A percentile compares a stretch with the other conserved stretches of the same genome.
These are phyloP conservation scores for Syngnathus rostellatus DNA, from an alignment of 2,797 vertebrate genomes.

Conservation along the genomic window DNA sequence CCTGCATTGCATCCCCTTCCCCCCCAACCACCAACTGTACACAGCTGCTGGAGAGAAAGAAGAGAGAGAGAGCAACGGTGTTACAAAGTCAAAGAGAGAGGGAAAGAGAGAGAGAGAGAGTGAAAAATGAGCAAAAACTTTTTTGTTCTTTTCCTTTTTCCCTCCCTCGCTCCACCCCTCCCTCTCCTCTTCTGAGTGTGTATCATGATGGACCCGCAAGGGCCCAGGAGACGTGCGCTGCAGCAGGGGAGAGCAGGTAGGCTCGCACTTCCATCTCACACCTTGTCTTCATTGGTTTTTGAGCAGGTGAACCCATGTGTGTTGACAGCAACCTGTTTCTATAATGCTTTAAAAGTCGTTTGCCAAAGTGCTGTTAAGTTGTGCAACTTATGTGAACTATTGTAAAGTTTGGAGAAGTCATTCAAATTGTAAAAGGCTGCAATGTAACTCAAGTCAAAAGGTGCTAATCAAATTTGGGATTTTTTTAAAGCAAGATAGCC, in stretches of 20 bases:
- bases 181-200: slow-evolving; percentile 57
- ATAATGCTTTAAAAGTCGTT: neutral
- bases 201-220: slow-evolving; percentile 87
- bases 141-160: slow-evolving; percentile 60
- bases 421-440: neutral
- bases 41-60: neutral
- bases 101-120: slow-evolving; percentile 7
- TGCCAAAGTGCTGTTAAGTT: neutral
- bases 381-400: neutral
- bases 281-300: neutral
- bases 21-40: slow-evolving; percentile 43
- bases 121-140: slow-evolving; percentile 50
- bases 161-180: slow-evolving; percentile 52
- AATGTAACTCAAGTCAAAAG: neutral
- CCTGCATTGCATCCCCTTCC: slow-evolving; percentile 67
- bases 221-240: slow-evolving; percentile 77
- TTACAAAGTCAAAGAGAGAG: slow-evolving; percentile 7
- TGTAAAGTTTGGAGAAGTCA: neutral
- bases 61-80: neutral
- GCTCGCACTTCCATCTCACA: slow-evolving; percentile 15
- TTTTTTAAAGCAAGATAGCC: no score
- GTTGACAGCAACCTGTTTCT: neutral
- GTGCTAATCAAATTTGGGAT: neutral
- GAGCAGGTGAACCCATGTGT: neutral
- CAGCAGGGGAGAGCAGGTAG: slow-evolving; percentile 89